phyloP scores from a whole-genome alignment of 30 jellyfish, hydroid and myxozoan genomes.

The Rhopilema esculentum region DNA sequence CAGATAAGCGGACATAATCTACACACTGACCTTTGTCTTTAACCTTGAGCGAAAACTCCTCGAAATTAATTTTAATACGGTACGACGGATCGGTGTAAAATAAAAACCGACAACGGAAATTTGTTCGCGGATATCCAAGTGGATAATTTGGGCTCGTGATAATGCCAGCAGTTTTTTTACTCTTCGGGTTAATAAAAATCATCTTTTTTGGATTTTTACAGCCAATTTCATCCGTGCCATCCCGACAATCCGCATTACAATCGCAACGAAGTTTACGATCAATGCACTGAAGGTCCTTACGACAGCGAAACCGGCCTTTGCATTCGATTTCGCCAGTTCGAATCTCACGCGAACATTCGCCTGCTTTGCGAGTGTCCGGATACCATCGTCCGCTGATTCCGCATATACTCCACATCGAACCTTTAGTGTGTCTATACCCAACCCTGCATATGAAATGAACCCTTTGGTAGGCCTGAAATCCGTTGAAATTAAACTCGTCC shows the following conservation, averaged over 20 bases:
- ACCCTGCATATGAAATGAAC: conserved; percentile 57
- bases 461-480: conserved; percentile 66
- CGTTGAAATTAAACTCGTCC: conserved; percentile 41
- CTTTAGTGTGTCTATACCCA: conserved; percentile 57
- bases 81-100: conserved; percentile 35
- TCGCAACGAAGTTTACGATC: conserved; percentile 67
- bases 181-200: conserved; percentile 12
- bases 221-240: conserved; percentile 70
- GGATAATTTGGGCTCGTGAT: conserved; percentile 72
- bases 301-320: conserved; percentile 56
- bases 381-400: conserved; percentile 61
- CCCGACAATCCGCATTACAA: conserved; percentile 69
- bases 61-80: conserved; percentile 35
- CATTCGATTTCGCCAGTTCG: conserved; percentile 55
- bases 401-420: conserved; percentile 76
- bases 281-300: conserved; percentile 59
- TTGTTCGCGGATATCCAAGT: conserved; percentile 41
- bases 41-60: conserved; percentile 49
- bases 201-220: conserved; percentile 62
- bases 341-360: conserved; percentile 64
- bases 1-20: conserved; percentile 33
- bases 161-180: conserved; percentile 40
- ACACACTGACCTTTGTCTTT: conserved; percentile 12
- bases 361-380: conserved; percentile 66
- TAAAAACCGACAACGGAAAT: conserved; percentile 33